Evolutionary conservation across 1,140 invertebrate genomes (phyloP).

Genomic region (Pteromalus puparum): DNA sequence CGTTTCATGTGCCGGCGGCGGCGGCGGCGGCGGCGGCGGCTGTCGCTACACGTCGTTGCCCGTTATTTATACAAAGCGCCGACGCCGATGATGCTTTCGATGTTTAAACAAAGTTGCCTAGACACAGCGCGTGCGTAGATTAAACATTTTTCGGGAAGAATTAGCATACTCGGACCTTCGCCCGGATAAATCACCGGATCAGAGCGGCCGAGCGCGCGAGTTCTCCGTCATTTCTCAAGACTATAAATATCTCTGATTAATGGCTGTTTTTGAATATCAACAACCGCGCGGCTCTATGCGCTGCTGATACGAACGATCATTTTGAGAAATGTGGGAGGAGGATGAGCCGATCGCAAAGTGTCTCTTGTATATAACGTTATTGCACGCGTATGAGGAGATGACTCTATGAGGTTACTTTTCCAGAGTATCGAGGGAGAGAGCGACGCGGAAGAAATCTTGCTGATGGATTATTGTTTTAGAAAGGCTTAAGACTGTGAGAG

Average conservation of each 20-base stretch:
- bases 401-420: neutral
- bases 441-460: no score
- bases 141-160: constrained; percentile 29
- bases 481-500: neutral
- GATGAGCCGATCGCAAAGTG: neutral
- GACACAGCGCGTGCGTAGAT: neutral
- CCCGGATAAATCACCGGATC: constrained; percentile 51
- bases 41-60: constrained; percentile 22
- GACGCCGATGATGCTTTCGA: neutral
- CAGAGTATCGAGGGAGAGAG: neutral
- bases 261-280: constrained; percentile 52
- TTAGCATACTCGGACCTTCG: constrained; percentile 43
- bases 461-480: constrained; percentile 26
- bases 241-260: constrained; percentile 53
- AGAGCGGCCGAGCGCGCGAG: constrained; percentile 10
- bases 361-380: neutral
- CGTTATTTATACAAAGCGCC: constrained; percentile 48
- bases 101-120: constrained; percentile 39
- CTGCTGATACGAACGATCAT: constrained; percentile 11
- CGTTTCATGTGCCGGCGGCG: constrained; percentile 50
- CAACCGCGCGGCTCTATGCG: constrained; percentile 12
- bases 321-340: neutral
- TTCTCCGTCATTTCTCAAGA: constrained; percentile 42
- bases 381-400: neutral
- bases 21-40: no score